phyloP scores from a whole-genome alignment of 2,113 vertebrate species.

The Lagopus leucura region DNA sequence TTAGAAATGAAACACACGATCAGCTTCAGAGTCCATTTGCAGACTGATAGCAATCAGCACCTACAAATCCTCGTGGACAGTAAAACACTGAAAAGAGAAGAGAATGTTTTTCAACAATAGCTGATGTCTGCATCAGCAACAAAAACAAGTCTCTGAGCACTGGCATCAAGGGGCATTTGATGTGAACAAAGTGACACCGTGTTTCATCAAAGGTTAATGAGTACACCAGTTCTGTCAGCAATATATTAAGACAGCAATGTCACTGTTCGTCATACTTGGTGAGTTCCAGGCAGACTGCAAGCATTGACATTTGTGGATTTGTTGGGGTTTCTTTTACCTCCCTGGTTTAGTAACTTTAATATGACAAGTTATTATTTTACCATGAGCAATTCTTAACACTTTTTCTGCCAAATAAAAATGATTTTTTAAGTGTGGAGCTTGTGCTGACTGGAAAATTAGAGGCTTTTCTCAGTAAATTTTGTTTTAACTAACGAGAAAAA shows the following conservation, averaged over 20 bases:
- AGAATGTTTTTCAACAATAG: slow-evolving; percentile 58
- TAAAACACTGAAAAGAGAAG: background rate
- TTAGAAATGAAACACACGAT: background rate
- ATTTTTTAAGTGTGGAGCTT: background rate
- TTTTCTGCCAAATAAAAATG: background rate
- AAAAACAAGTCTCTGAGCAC: slow-evolving; percentile 55
- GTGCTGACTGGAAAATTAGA: background rate
- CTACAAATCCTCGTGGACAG: slow-evolving; percentile 15
- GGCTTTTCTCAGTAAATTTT: background rate
- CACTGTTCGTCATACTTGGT: slow-evolving; percentile 33
- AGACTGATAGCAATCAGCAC: slow-evolving; percentile 23
- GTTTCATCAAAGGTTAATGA: slow-evolving; percentile 71
- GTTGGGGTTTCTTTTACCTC: background rate
- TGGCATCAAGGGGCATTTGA: slow-evolving; percentile 63
- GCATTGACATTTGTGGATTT: background rate
- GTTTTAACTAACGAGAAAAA: background rate
- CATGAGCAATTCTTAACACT: background rate
- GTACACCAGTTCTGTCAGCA: slow-evolving; percentile 67
- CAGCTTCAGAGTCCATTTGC: background rate
- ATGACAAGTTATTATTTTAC: background rate
- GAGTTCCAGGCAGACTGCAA: slow-evolving; percentile 30
- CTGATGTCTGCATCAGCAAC: slow-evolving; percentile 50
- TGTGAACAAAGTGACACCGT: slow-evolving; percentile 70
- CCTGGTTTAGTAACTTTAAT: background rate
- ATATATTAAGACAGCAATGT: slow-evolving; percentile 56